Evolutionary conservation across 1,140 invertebrate genomes (phyloP).

Genomic region (Ganaspis sp.): DNA sequence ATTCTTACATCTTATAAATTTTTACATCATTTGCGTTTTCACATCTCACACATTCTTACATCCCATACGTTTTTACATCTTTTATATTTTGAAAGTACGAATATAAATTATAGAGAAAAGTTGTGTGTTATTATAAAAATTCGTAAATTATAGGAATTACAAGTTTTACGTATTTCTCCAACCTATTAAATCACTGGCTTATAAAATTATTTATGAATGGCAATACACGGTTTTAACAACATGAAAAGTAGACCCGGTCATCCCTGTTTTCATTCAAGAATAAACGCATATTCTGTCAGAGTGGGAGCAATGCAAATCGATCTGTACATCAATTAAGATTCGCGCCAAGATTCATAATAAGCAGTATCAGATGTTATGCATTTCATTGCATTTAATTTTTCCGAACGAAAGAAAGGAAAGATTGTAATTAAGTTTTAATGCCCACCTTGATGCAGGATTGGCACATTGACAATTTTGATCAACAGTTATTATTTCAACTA

Average conservation of each 20-base stretch:
- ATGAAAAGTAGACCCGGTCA: slow-evolving; percentile 16
- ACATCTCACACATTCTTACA: too few species aligned
- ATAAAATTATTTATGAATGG: slow-evolving; percentile 23
- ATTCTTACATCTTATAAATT: too few species aligned
- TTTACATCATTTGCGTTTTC: too few species aligned
- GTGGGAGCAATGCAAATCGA: neutral
- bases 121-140: neutral
- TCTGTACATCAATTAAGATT: slow-evolving; percentile 19
- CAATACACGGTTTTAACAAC: neutral
- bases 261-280: slow-evolving; percentile 20
- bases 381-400: neutral
- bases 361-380: slow-evolving; percentile 17
- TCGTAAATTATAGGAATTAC: neutral
- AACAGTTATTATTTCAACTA: neutral
- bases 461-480: neutral
- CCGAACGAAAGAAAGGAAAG: neutral
- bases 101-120: too few species aligned
- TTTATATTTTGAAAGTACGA: too few species aligned
- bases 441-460: neutral
- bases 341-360: slow-evolving; percentile 17
- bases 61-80: too few species aligned
- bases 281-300: neutral
- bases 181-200: slow-evolving; percentile 7
- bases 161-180: neutral
- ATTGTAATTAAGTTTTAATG: neutral